Percentiles rank a stretch among this genome's conserved stretches.
phyloP scores from a whole-genome alignment of 2,113 vertebrate genomes.

The Scartelaos histophorus region DNA sequence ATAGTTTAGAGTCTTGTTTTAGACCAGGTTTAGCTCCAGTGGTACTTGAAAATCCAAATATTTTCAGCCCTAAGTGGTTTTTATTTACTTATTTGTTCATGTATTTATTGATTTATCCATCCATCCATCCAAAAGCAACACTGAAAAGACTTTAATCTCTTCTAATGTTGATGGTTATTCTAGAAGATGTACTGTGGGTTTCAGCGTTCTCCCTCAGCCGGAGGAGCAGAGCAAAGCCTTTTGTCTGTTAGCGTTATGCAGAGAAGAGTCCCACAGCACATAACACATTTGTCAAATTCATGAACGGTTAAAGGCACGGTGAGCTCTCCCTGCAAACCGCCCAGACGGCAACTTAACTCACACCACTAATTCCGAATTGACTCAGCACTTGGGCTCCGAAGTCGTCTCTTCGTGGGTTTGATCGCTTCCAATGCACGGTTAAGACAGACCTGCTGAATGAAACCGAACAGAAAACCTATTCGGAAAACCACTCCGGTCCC shows the following conservation, averaged over 20 bases:
- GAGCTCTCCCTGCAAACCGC: slow-evolving; percentile 31
- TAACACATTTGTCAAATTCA: slow-evolving; percentile 50
- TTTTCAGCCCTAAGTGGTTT: no score
- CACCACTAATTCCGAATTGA: slow-evolving; percentile 40
- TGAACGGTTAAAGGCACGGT: slow-evolving; percentile 34
- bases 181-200: slow-evolving; percentile 16
- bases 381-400: slow-evolving; percentile 35
- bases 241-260: slow-evolving; percentile 48
- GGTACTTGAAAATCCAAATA: no score
- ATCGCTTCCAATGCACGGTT: slow-evolving; percentile 17
- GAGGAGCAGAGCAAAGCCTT: slow-evolving; percentile 14
- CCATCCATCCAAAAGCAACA: no score
- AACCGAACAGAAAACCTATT: slow-evolving; percentile 17
- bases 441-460: slow-evolving; percentile 20
- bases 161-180: slow-evolving; percentile 1
- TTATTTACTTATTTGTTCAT: no score
- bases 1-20: no score
- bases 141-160: background rate
- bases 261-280: slow-evolving; percentile 45
- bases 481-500: slow-evolving; percentile 44
- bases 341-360: slow-evolving; percentile 47
- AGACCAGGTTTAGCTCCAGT: no score
- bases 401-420: slow-evolving; percentile 27
- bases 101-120: no score
- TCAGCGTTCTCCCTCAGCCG: slow-evolving; percentile 13